These are phyloP conservation scores for Noctua janthe DNA, from an alignment of 2,888 invertebrate species.

Conservation along the genomic window DNA sequence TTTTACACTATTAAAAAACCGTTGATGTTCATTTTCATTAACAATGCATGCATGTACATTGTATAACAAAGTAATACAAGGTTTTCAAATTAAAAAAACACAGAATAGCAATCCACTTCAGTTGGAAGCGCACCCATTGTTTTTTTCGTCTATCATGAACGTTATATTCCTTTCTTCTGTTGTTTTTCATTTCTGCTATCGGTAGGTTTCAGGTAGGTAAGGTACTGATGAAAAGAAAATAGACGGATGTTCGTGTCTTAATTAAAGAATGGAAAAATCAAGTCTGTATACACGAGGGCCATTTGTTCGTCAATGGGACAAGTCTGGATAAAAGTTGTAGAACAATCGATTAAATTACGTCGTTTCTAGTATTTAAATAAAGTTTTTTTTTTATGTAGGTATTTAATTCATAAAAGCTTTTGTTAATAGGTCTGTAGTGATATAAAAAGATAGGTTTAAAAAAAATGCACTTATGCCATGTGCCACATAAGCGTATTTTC, in stretches of 20 bases:
- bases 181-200: neutral
- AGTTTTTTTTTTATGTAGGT: too few species aligned
- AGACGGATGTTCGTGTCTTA: neutral
- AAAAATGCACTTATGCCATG: too few species aligned
- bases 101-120: conserved; percentile 37
- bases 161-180: neutral
- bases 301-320: neutral
- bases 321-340: neutral
- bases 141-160: conserved; percentile 15
- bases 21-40: conserved; percentile 30
- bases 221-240: conserved; percentile 12
- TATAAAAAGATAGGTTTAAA: too few species aligned
- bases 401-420: too few species aligned
- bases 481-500: too few species aligned
- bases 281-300: neutral
- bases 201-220: neutral
- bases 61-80: conserved; percentile 27
- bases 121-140: conserved; percentile 26
- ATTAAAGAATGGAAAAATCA: conserved; percentile 17
- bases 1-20: conserved; percentile 11
- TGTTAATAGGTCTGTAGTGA: too few species aligned
- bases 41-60: conserved; percentile 17
- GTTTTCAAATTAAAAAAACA: conserved; percentile 47
- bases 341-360: neutral
- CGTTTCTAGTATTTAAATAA: too few species aligned